phyloP scores from a whole-genome alignment of 2,888 invertebrate species.

The Eupeodes luniger region DNA sequence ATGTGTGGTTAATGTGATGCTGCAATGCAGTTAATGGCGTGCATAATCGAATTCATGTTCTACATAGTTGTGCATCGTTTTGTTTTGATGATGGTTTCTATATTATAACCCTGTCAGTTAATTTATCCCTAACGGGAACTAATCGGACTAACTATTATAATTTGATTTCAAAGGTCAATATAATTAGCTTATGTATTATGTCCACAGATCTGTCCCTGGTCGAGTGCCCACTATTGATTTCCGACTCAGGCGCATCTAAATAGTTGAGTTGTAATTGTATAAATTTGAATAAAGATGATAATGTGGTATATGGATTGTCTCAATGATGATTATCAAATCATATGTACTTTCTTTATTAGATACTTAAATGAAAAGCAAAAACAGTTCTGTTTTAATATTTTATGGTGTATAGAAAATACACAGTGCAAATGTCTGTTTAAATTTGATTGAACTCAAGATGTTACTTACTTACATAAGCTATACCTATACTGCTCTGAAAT shows the following conservation, averaged over 20 bases:
- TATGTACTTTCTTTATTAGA: no score
- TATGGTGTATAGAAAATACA: no score
- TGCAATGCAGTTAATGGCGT: conserved; percentile 38
- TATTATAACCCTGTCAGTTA: conserved; percentile 13
- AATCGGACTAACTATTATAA: conserved; percentile 17
- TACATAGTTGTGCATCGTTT: neutral
- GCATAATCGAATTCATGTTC: conserved; percentile 43
- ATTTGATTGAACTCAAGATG: no score
- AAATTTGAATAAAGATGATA: conserved; percentile 13
- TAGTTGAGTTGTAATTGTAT: conserved; percentile 11
- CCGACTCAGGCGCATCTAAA: neutral
- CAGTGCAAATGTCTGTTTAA: no score
- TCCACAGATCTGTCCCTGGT: conserved; percentile 15
- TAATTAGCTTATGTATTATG: neutral
- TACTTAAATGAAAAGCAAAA: no score
- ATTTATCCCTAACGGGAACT: conserved; percentile 23
- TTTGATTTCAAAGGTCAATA: conserved; percentile 42
- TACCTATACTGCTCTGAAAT: no score
- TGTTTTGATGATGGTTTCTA: neutral
- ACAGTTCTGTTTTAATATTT: no score
- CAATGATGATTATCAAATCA: neutral
- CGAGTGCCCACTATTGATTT: conserved; percentile 26
- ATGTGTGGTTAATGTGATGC: conserved; percentile 41
- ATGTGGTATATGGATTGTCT: no score
- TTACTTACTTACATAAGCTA: no score